Conservation (phyloP, 1,140 invertebrate genomes). For the Drosophila kanapiae region DNA sequence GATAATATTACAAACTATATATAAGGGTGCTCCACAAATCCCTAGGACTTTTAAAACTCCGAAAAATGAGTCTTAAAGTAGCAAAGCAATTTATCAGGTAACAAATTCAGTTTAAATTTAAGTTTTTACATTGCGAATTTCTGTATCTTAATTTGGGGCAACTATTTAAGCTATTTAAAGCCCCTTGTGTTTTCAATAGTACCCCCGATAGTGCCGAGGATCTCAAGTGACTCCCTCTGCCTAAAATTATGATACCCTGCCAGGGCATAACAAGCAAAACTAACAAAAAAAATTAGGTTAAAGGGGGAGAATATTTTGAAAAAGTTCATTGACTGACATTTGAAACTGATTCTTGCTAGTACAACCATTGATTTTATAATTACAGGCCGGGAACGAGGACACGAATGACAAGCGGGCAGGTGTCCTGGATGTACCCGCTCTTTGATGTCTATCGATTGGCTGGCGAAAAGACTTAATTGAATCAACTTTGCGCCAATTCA, state of each 20-base stretch:
- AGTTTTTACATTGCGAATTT: too few relatives aligned
- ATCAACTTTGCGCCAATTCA: conserved; percentile 53
- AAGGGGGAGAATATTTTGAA: background rate
- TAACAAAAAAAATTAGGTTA: conserved; percentile 5
- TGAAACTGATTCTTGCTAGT: conserved; percentile 13
- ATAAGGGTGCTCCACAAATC: too few relatives aligned
- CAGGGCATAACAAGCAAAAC: too few relatives aligned
- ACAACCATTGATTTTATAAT: conserved; percentile 58
- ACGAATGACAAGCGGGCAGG: background rate
- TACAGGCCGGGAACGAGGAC: conserved; percentile 19
- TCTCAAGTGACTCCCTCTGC: background rate
- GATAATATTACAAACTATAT: too few relatives aligned
- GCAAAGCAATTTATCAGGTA: too few relatives aligned
- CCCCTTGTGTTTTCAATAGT: too few relatives aligned
- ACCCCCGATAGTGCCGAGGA: too few relatives aligned
- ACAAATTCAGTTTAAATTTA: too few relatives aligned
- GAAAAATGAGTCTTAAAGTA: too few relatives aligned
- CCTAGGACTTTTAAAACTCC: too few relatives aligned
- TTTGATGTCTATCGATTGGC: conserved; percentile 51
- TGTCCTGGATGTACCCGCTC: background rate
- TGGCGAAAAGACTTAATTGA: conserved; percentile 56
- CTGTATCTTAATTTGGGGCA: too few relatives aligned
- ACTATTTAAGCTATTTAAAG: too few relatives aligned
- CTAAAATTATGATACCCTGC: background rate
- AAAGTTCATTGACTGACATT: conserved; percentile 36